Percentiles rank a stretch among this genome's conserved stretches.
These are phyloP conservation scores for Atherinomorus stipes DNA, from an alignment of 2,113 vertebrate genomes.

Conservation along the genomic window DNA sequence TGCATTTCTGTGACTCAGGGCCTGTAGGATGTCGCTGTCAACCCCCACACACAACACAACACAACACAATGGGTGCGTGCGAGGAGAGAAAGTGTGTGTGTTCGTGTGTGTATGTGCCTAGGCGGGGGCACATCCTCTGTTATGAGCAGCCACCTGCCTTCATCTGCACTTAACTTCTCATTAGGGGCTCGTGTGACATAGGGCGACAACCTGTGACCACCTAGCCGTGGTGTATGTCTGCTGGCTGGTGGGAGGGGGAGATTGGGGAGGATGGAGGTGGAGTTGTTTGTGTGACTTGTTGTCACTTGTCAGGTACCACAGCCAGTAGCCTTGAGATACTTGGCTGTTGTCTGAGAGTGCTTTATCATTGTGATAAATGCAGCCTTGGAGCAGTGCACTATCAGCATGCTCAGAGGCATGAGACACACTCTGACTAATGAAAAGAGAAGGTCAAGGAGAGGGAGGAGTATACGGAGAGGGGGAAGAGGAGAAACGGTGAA, in stretches of 20 bases:
- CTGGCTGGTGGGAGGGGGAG: not conserved
- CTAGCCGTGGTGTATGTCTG: constrained; percentile 3
- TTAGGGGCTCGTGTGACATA: constrained; percentile 68
- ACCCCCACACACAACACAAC: constrained; percentile 13
- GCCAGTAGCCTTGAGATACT: constrained; percentile 81
- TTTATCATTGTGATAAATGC: constrained; percentile 82
- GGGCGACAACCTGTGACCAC: constrained; percentile 69
- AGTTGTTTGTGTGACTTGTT: constrained; percentile 74
- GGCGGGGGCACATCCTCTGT: constrained; percentile 29
- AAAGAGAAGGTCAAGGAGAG: constrained; percentile 81
- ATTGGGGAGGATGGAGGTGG: constrained; percentile 39
- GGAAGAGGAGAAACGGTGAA: constrained; percentile 47
- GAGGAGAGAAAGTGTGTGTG: constrained; percentile 2
- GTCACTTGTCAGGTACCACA: constrained; percentile 76
- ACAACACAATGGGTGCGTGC: not conserved
- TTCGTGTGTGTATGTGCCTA: not conserved
- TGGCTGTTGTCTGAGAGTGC: constrained; percentile 78
- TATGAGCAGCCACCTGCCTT: constrained; percentile 40
- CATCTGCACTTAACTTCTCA: constrained; percentile 66
- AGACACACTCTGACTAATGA: constrained; percentile 83
- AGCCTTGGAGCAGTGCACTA: constrained; percentile 80
- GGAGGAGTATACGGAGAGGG: constrained; percentile 47
- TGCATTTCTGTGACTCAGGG: constrained; percentile 50
- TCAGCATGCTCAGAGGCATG: constrained; percentile 78
- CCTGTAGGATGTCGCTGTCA: constrained; percentile 48